Conservation (phyloP, 2,113 vertebrate species). For the Aptenodytes forsteri region DNA sequence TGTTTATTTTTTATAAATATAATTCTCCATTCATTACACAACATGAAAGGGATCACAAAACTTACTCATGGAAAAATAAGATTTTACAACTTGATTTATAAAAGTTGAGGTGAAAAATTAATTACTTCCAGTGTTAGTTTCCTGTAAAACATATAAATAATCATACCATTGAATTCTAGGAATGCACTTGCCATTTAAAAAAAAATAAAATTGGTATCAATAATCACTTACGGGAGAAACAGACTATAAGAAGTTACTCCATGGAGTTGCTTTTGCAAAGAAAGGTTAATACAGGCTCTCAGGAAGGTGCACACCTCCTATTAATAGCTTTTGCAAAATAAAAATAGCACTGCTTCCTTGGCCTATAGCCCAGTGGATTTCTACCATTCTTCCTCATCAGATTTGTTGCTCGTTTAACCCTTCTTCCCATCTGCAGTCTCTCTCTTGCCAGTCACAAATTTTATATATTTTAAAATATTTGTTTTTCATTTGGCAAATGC, state of each 20-base stretch:
- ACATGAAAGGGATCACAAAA: background rate
- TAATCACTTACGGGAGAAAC: background rate
- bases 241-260: background rate
- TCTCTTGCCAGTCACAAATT: background rate
- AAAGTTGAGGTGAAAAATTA: background rate
- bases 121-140: constrained; percentile 14
- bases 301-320: constrained; percentile 24
- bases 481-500: background rate
- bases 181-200: background rate
- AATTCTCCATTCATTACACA: background rate
- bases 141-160: background rate
- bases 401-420: background rate
- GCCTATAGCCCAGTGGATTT: constrained; percentile 36
- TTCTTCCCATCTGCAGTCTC: background rate
- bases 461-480: background rate
- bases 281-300: constrained; percentile 39
- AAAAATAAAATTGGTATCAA: background rate
- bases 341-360: constrained; percentile 47
- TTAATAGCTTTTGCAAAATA: constrained; percentile 42
- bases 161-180: background rate
- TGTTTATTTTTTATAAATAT: constrained; percentile 30
- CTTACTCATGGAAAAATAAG: background rate
- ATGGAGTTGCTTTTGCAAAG: background rate
- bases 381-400: background rate
- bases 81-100: background rate